Evolutionary conservation across 1,140 invertebrate species (phyloP).

Genomic region (Oreohelix idahoensis): DNA sequence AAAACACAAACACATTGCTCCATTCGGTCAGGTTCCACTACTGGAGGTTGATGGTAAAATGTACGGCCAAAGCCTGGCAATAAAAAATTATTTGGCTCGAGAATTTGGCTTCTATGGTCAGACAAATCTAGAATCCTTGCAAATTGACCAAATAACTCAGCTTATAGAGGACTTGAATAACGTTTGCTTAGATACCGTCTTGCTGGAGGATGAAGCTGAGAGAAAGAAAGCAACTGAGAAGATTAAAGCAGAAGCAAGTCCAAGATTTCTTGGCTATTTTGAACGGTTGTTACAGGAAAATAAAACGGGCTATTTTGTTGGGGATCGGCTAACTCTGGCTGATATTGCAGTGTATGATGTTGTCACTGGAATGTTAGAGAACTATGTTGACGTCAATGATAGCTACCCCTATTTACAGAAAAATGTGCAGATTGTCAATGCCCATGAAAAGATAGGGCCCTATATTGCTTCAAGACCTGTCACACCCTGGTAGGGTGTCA

Average conservation of each 20-base stretch:
- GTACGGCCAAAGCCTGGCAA: conserved; percentile 58
- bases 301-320: conserved; percentile 35
- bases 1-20: conserved; percentile 46
- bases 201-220: neutral
- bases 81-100: conserved; percentile 61
- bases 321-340: conserved; percentile 1
- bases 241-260: neutral
- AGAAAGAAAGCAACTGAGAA: neutral
- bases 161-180: conserved; percentile 1
- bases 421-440: neutral
- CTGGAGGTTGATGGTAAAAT: conserved; percentile 66
- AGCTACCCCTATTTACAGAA: neutral
- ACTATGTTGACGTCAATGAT: neutral
- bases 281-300: conserved; percentile 32
- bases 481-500: too few species aligned
- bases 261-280: conserved; percentile 28
- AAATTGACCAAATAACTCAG: conserved; percentile 6
- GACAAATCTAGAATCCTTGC: neutral
- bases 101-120: conserved; percentile 54
- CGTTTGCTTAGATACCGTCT: neutral
- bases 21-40: conserved; percentile 52
- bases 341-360: conserved; percentile 14
- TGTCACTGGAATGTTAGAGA: neutral
- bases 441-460: neutral
- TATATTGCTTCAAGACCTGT: neutral